Base-by-base conservation (phyloP, 2,888 invertebrate species). In the Drosophila kambysellisi region DNA sequence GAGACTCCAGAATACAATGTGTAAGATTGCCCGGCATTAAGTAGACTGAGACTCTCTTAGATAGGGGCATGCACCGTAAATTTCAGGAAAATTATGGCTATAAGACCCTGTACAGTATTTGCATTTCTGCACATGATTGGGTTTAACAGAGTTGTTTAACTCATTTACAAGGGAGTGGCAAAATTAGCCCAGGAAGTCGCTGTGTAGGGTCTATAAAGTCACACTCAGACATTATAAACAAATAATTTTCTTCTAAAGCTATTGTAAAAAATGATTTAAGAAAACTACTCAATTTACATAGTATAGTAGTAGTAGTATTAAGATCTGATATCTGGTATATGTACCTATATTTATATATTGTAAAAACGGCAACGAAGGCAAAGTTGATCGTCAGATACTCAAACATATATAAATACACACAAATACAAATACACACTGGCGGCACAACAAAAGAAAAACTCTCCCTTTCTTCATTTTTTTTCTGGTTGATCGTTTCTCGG, bases 381-480 rank as follows among this genome's bases (percentile, higher is more conserved):
- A 35, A 15, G 15, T 5, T 8, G 53, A 25, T 35, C 53, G 15
- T 9, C 20, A 53, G 53, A 37, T 56, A 57, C 65, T 59, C 3
- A 17, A 37, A 48, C n/a, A 43, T 9, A 43, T 54, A 32, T 32
- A 57, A 3, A 46, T 4, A 37, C 15, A 25, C 30, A 56, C 20
- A 50, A 7, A 43, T 17, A 32, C 12, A 41, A 20, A 9, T 20
- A 15, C n/a, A 43, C 12, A 20, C 25, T 8, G 41, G 65, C 79
- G 71, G 69, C 64, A 58, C 32, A 35, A 73, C 74, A 84, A 82
- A 76, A 64, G 52, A 65, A 70, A 72, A 86, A 86, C 86, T 88
- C 82, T 86, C 87, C 81, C 81, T 88, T 86, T 88, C 69, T 58
- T 4, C 52, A 32, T 54, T 46, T 43, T 51, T 51, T 56, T 57